Conservation (phyloP, 2,113 vertebrate genomes). For the Isichthys henryi region DNA sequence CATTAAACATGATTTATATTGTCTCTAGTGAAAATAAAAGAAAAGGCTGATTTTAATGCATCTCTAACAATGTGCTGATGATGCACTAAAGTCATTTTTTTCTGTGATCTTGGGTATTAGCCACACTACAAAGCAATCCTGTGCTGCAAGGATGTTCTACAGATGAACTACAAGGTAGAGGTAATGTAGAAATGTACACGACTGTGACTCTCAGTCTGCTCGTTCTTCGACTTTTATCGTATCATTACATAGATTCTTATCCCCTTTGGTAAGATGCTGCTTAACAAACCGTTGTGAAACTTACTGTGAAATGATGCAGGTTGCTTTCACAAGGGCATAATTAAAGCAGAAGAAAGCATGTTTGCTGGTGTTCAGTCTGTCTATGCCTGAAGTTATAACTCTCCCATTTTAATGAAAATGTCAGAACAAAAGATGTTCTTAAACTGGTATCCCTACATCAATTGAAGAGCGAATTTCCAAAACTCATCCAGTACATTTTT, state of each 20-base stretch:
- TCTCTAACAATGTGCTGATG: not conserved
- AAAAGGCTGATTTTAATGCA: not conserved
- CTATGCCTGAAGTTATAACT: not conserved
- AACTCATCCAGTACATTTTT: not conserved
- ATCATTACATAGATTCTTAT: not conserved
- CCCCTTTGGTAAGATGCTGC: not conserved
- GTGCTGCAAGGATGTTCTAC: not conserved
- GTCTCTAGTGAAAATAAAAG: conserved; percentile 6
- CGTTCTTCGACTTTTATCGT: not conserved
- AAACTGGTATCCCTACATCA: not conserved
- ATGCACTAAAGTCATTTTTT: not conserved
- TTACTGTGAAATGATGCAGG: not conserved
- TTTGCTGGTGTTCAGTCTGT: not conserved
- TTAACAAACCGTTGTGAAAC: not conserved
- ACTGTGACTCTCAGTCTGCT: not conserved
- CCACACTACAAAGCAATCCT: not conserved
- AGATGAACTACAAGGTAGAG: not conserved
- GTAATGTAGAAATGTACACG: not conserved
- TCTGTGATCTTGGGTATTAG: not conserved
- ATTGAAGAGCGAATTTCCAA: not conserved
- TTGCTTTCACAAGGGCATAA: not conserved
- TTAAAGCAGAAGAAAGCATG: not conserved
- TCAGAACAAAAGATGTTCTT: not conserved
- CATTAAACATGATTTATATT: conserved; percentile 20
- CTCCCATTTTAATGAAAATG: not conserved